These are phyloP conservation scores for Tholera decimalis DNA, from an alignment of 2,888 invertebrate genomes.

Conservation along the genomic window DNA sequence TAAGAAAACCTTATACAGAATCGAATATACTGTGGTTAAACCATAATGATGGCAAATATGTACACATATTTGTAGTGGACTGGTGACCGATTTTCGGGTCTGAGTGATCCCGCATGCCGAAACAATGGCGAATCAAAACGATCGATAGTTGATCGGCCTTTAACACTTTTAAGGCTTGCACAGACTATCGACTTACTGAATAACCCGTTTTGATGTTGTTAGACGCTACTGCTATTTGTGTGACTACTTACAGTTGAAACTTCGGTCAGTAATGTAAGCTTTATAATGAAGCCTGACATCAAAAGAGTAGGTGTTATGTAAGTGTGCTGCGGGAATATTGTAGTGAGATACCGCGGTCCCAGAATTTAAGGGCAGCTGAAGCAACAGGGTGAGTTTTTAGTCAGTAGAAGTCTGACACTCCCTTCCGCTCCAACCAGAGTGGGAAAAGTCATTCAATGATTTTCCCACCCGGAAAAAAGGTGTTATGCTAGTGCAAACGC, in stretches of 20 bases:
- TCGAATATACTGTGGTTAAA: conserved; percentile 17
- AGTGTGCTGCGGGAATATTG: too few species aligned
- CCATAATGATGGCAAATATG: conserved; percentile 36
- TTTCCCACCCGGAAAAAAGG: too few species aligned
- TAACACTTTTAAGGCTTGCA: conserved; percentile 57
- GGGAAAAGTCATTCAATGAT: too few species aligned
- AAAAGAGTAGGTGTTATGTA: background rate
- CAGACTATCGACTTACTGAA: conserved; percentile 30
- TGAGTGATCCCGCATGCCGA: conserved; percentile 55
- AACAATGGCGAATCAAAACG: conserved; percentile 55
- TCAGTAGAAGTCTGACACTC: too few species aligned
- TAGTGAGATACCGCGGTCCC: too few species aligned
- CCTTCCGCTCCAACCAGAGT: too few species aligned
- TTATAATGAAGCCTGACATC: conserved; percentile 10
- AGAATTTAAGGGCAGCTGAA: too few species aligned
- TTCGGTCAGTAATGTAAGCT: conserved; percentile 19
- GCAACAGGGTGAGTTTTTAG: too few species aligned
- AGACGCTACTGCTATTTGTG: conserved; percentile 17
- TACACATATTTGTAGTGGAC: conserved; percentile 47
- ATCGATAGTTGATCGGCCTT: conserved; percentile 59
- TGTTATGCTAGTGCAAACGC: too few species aligned
- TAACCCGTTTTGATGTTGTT: conserved; percentile 35
- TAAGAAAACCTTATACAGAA: conserved; percentile 22
- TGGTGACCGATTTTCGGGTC: conserved; percentile 51
- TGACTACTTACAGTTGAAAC: conserved; percentile 3